Percentiles rank a stretch among this genome's conserved stretches.
Evolutionary conservation across 92 coral and sea anemone genomes (phyloP).

Genomic region (Palythoa grandis): DNA sequence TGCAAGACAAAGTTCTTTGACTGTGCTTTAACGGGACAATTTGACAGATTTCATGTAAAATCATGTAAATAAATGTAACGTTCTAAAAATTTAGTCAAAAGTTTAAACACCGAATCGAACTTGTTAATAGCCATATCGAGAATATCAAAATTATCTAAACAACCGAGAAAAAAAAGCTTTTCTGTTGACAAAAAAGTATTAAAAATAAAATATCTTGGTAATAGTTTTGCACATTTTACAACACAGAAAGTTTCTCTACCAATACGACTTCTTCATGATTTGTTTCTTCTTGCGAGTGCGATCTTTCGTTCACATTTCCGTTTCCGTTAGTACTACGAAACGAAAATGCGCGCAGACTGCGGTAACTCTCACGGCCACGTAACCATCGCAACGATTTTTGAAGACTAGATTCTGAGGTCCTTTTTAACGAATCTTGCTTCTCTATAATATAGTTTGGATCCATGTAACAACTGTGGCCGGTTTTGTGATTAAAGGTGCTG

Average conservation of each 20-base stretch:
- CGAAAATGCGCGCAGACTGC: constrained; percentile 9
- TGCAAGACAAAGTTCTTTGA: no score
- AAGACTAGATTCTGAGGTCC: not conserved
- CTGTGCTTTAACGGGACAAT: no score
- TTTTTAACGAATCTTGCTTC: not conserved
- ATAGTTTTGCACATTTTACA: not conserved
- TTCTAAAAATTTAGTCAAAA: not conserved
- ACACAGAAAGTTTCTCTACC: constrained; percentile 29
- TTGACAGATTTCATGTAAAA: no score
- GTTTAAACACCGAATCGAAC: not conserved
- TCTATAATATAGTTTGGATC: not conserved
- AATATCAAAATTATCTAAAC: not conserved
- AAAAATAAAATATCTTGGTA: not conserved
- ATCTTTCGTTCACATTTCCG: not conserved
- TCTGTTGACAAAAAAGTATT: not conserved
- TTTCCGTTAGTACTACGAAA: not conserved
- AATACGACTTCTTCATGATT: not conserved
- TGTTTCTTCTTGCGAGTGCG: not conserved
- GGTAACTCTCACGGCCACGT: constrained; percentile 20
- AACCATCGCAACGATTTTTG: constrained; percentile 1
- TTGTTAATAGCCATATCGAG: not conserved
- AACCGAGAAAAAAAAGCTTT: not conserved
- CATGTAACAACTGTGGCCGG: not conserved
- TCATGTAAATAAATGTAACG: no score
- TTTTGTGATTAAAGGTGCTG: not conserved